Percentiles rank a stretch among this genome's conserved stretches.
phyloP scores from a whole-genome alignment of 1,140 invertebrate species.

The Bombus affinis region DNA sequence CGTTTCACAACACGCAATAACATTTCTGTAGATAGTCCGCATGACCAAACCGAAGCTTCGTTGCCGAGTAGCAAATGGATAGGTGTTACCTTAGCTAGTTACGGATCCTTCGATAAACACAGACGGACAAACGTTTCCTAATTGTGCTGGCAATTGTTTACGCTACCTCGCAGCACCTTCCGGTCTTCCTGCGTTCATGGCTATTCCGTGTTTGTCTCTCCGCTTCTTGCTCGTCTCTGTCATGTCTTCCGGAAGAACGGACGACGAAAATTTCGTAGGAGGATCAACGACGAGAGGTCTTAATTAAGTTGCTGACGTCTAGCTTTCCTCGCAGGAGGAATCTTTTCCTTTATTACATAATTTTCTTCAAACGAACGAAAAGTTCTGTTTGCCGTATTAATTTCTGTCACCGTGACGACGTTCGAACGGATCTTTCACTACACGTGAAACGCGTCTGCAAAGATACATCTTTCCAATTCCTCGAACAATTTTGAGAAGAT shows the following conservation, averaged over 20 bases:
- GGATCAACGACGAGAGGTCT: slow-evolving; percentile 34
- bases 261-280: slow-evolving; percentile 51
- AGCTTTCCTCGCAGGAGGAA: slow-evolving; percentile 24
- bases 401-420: background rate
- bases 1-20: slow-evolving; percentile 8
- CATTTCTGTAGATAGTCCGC: slow-evolving; percentile 52
- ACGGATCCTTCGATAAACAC: slow-evolving; percentile 72
- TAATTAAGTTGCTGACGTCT: slow-evolving; percentile 56
- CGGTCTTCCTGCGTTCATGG: slow-evolving; percentile 50
- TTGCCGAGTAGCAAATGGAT: slow-evolving; percentile 62
- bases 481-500: no score
- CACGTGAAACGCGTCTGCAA: background rate
- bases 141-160: slow-evolving; percentile 74
- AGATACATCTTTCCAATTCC: no score
- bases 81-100: slow-evolving; percentile 73
- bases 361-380: slow-evolving; percentile 9
- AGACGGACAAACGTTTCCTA: slow-evolving; percentile 74
- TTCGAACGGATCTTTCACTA: background rate
- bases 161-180: slow-evolving; percentile 63
- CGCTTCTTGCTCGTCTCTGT: slow-evolving; percentile 60
- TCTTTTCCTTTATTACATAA: slow-evolving; percentile 34
- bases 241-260: slow-evolving; percentile 66
- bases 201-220: slow-evolving; percentile 61
- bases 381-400: slow-evolving; percentile 24
- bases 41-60: slow-evolving; percentile 44